These are phyloP conservation scores for Synanthedon myopaeformis DNA, from an alignment of 2,888 invertebrate species.

Conservation along the genomic window DNA sequence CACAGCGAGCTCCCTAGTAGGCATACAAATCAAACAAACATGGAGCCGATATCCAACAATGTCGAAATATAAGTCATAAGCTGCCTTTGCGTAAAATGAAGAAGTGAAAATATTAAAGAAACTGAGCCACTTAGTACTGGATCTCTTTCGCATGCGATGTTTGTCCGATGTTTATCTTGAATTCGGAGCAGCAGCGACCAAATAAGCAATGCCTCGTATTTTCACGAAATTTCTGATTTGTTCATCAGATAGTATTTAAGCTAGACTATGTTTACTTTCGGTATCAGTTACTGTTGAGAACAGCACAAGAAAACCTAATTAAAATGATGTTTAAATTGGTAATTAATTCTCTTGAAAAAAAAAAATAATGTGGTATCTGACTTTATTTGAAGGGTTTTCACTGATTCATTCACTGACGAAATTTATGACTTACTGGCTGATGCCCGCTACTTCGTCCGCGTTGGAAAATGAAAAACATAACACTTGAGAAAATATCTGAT, in stretches of 20 bases:
- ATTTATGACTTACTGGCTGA: too few relatives aligned
- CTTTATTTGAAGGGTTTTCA: neutral
- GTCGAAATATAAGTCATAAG: too few relatives aligned
- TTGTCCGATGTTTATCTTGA: slow-evolving; percentile 40
- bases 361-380: neutral
- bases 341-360: slow-evolving; percentile 11
- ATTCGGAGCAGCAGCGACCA: slow-evolving; percentile 43
- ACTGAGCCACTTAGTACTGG: neutral
- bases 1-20: too few relatives aligned
- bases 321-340: slow-evolving; percentile 65
- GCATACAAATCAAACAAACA: too few relatives aligned
- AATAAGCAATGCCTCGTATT: slow-evolving; percentile 40
- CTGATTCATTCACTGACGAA: too few relatives aligned
- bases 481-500: too few relatives aligned
- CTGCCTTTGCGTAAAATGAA: too few relatives aligned
- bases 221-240: slow-evolving; percentile 36
- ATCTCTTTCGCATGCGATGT: slow-evolving; percentile 11
- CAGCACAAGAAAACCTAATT: slow-evolving; percentile 18
- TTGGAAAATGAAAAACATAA: too few relatives aligned
- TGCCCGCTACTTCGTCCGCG: too few relatives aligned
- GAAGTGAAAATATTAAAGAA: too few relatives aligned
- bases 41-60: too few relatives aligned
- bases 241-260: slow-evolving; percentile 39
- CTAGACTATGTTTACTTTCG: slow-evolving; percentile 14
- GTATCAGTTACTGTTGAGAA: slow-evolving; percentile 27